A percentile compares a stretch with the other conserved stretches of the same genome.
Evolutionary conservation across 1,140 invertebrate species (phyloP).

Genomic region (Brachionus angularis): DNA sequence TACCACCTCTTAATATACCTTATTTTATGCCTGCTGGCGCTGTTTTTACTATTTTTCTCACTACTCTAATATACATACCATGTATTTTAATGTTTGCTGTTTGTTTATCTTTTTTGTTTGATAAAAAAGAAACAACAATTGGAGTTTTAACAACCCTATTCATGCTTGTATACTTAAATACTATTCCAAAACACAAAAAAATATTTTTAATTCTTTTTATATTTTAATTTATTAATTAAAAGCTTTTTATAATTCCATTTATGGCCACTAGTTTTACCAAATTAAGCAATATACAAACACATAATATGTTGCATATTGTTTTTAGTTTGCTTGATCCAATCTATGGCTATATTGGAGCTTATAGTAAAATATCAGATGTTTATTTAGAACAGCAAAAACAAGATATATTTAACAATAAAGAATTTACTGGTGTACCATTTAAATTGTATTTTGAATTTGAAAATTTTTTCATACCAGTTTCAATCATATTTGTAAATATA

Average conservation of each 20-base stretch:
- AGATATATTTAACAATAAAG: not conserved
- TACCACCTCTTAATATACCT: constrained; percentile 30
- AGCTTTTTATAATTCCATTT: constrained; percentile 36
- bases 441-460: constrained; percentile 37
- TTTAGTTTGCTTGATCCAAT: constrained; percentile 29
- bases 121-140: constrained; percentile 33
- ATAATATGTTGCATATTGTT: constrained; percentile 15
- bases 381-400: not conserved
- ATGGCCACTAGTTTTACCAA: not conserved
- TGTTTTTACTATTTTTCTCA: constrained; percentile 17
- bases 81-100: constrained; percentile 12
- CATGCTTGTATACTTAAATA: constrained; percentile 11
- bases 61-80: constrained; percentile 36
- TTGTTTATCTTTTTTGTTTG: constrained; percentile 31
- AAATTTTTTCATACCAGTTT: constrained; percentile 30
- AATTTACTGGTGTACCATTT: constrained; percentile 24
- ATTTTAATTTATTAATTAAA: not conserved
- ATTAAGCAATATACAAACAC: not conserved
- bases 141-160: constrained; percentile 7
- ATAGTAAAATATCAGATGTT: constrained; percentile 8
- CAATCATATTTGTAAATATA: constrained; percentile 31
- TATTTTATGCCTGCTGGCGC: constrained; percentile 18
- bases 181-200: not conserved
- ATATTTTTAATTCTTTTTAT: not conserved
- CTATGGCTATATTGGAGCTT: constrained; percentile 26